Conservation (phyloP, 1,140 invertebrate species). For the Prorops nasuta region DNA sequence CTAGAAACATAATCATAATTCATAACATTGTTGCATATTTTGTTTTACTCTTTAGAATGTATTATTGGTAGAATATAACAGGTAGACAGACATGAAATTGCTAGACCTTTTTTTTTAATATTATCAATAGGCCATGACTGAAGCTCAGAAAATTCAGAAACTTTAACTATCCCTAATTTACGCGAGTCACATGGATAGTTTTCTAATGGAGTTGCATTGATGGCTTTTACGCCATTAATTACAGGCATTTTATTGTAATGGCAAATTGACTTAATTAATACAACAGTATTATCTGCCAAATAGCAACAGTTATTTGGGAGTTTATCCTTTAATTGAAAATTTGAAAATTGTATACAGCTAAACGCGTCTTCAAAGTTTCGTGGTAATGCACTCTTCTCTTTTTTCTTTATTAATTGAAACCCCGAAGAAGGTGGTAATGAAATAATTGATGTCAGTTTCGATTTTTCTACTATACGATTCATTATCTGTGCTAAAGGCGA, state of each 20-base stretch:
- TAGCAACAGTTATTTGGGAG: not conserved
- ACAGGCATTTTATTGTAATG: not conserved
- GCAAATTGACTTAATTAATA: not conserved
- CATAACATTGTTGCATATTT: too few species aligned
- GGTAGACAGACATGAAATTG: not conserved
- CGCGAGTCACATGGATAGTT: not conserved
- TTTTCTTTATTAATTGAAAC: not conserved
- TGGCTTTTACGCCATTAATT: not conserved
- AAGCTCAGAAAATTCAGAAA: not conserved
- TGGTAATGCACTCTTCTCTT: not conserved
- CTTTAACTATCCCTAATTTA: not conserved
- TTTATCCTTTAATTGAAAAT: not conserved
- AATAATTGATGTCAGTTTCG: not conserved
- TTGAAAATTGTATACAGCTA: not conserved
- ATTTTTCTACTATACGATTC: not conserved
- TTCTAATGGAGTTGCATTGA: not conserved
- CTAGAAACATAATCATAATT: too few species aligned
- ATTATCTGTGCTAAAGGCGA: conserved; percentile 5
- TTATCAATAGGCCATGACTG: not conserved
- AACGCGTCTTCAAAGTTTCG: not conserved
- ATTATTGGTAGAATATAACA: not conserved
- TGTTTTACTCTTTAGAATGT: too few species aligned
- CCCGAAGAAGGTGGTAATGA: not conserved
- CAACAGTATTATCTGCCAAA: not conserved
- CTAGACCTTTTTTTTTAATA: not conserved